A percentile compares a stretch with the other conserved stretches of the same genome.
Conservation (phyloP, 2,113 vertebrate species). For the Coryphaenoides rupestris region DNA sequence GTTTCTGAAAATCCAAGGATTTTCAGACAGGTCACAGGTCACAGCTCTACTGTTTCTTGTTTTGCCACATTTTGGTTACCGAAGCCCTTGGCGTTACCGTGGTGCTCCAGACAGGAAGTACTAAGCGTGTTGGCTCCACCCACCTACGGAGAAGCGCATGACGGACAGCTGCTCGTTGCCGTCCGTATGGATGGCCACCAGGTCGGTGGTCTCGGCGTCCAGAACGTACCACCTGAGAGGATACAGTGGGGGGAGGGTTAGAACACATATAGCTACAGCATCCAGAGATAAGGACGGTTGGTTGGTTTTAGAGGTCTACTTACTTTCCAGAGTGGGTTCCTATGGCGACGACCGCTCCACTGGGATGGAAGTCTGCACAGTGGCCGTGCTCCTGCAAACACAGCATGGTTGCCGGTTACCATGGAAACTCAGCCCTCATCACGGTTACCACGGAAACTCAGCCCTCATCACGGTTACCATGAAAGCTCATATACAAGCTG, state of each 20-base stretch:
- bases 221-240: constrained; percentile 90
- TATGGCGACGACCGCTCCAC: constrained; percentile 90
- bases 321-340: constrained; percentile 98
- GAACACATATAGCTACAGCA: too few relatives aligned
- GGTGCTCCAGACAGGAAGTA: too few relatives aligned
- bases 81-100: too few relatives aligned
- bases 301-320: constrained; percentile 36
- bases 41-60: too few relatives aligned
- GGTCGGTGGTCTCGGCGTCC: constrained; percentile 91
- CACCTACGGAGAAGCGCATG: constrained; percentile 93
- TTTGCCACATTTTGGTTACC: too few relatives aligned
- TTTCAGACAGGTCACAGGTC: too few relatives aligned
- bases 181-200: constrained; percentile 95
- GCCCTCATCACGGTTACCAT: too few relatives aligned
- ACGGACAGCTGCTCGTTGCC: constrained; percentile 96
- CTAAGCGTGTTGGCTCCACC: constrained; percentile 44
- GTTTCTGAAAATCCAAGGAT: too few relatives aligned
- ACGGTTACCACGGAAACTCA: not conserved
- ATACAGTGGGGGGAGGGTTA: not conserved
- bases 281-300: too few relatives aligned
- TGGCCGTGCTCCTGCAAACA: constrained; percentile 87
- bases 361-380: constrained; percentile 98
- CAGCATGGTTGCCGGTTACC: not conserved
- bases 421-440: not conserved
- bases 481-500: too few relatives aligned